Conservation (phyloP, 2,113 vertebrate species). For the Cryptomyrus ogoouensis region DNA sequence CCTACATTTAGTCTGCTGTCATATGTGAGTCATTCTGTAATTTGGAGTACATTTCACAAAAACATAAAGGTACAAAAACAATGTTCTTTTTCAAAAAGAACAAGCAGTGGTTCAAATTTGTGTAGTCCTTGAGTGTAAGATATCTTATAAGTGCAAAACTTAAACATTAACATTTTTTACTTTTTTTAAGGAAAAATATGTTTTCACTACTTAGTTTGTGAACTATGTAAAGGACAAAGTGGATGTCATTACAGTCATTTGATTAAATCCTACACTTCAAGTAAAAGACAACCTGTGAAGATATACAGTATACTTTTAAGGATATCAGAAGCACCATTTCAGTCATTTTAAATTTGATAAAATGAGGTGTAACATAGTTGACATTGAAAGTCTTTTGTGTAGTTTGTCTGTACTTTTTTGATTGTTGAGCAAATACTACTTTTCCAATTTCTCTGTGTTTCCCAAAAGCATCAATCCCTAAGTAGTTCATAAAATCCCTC, state of each 20-base stretch:
- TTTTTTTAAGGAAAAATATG: not conserved
- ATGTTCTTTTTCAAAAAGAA: not conserved
- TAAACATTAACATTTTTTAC: not conserved
- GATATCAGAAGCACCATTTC: not conserved
- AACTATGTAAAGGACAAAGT: not conserved
- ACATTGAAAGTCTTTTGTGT: not conserved
- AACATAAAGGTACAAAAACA: not conserved
- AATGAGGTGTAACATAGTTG: not conserved
- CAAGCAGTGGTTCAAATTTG: not conserved
- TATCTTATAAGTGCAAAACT: not conserved
- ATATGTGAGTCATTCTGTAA: not conserved
- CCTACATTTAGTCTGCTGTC: not conserved
- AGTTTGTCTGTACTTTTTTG: not conserved
- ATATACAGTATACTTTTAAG: not conserved
- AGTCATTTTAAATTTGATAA: not conserved
- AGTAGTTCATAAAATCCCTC: not conserved
- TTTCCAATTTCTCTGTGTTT: not conserved
- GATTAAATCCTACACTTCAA: not conserved
- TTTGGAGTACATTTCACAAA: not conserved
- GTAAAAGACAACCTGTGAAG: not conserved
- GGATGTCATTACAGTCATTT: not conserved
- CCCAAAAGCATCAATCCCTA: not conserved
- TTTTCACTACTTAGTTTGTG: not conserved
- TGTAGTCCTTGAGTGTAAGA: not conserved
- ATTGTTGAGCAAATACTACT: not conserved